Conservation (phyloP, 2,888 invertebrate genomes). For the Actias luna region DNA sequence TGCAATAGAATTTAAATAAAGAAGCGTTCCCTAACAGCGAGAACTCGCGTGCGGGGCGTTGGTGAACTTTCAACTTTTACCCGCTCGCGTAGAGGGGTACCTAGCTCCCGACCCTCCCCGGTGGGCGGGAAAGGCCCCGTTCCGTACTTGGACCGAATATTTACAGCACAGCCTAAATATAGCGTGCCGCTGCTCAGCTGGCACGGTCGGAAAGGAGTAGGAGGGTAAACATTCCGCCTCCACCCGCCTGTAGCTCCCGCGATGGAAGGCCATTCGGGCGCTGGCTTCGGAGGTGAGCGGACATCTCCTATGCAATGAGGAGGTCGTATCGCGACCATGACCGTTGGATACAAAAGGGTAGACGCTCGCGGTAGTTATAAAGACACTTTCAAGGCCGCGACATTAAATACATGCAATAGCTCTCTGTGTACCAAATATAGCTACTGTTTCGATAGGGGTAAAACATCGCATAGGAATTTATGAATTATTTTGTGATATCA, state of each 20-base stretch:
- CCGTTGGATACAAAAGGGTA: slow-evolving; percentile 60
- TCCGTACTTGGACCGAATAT: slow-evolving; percentile 80
- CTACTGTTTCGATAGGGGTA: neutral
- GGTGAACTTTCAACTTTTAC: slow-evolving; percentile 81
- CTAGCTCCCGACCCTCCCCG: slow-evolving; percentile 32
- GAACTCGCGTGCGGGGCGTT: slow-evolving; percentile 70
- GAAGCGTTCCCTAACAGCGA: slow-evolving; percentile 72
- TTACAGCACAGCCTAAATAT: slow-evolving; percentile 82
- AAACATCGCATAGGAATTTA: neutral
- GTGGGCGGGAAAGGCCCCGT: slow-evolving; percentile 44
- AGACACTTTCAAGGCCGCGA: slow-evolving; percentile 63
- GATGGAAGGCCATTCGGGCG: slow-evolving; percentile 67
- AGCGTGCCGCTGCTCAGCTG: slow-evolving; percentile 80
- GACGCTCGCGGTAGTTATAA: slow-evolving; percentile 58
- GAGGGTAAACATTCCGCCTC: slow-evolving; percentile 71
- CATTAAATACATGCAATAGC: slow-evolving; percentile 43
- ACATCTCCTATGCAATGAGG: slow-evolving; percentile 52
- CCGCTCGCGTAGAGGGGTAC: slow-evolving; percentile 63
- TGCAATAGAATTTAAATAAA: slow-evolving; percentile 82
- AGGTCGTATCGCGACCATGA: slow-evolving; percentile 66
- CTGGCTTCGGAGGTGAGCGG: slow-evolving; percentile 65
- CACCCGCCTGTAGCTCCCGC: slow-evolving; percentile 40
- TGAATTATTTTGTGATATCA: neutral
- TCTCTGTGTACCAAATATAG: slow-evolving; percentile 30
- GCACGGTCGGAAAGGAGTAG: slow-evolving; percentile 58